These are phyloP conservation scores for Netelia inedita DNA, from an alignment of 2,888 invertebrate species.

Conservation along the genomic window DNA sequence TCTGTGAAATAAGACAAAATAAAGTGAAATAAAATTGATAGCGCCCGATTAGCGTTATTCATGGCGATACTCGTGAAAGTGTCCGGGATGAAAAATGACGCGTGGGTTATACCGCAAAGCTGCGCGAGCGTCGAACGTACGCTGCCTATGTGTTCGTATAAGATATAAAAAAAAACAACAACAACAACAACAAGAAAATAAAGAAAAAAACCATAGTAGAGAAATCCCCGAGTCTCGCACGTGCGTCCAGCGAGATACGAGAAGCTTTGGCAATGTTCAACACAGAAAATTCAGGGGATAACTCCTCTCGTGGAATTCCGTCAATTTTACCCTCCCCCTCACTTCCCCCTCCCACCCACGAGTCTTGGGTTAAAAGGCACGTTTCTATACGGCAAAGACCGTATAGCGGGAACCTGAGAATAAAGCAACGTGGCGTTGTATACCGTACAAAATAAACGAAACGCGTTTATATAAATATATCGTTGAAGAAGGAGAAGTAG, in stretches of 20 bases:
- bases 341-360: too few relatives aligned
- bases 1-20: too few relatives aligned
- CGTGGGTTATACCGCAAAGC: not conserved
- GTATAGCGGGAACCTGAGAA: slow-evolving; percentile 11
- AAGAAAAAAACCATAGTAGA: not conserved
- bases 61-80: slow-evolving; percentile 30
- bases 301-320: slow-evolving; percentile 49
- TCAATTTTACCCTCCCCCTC: slow-evolving; percentile 48
- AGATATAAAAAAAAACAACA: slow-evolving; percentile 31
- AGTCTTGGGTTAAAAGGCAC: not conserved
- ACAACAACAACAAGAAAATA: not conserved
- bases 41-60: slow-evolving; percentile 49
- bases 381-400: slow-evolving; percentile 14
- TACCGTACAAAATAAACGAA: slow-evolving; percentile 20
- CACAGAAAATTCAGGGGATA: slow-evolving; percentile 58
- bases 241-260: slow-evolving; percentile 60
- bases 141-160: not conserved
- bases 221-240: slow-evolving; percentile 45
- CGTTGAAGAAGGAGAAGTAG: slow-evolving; percentile 1
- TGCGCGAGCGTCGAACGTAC: slow-evolving; percentile 18
- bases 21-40: slow-evolving; percentile 49
- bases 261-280: slow-evolving; percentile 56
- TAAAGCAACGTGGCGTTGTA: slow-evolving; percentile 34
- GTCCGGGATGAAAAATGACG: slow-evolving; percentile 59
- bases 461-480: not conserved